Conservation (phyloP, 2,113 vertebrate species). For the Esox niger region DNA sequence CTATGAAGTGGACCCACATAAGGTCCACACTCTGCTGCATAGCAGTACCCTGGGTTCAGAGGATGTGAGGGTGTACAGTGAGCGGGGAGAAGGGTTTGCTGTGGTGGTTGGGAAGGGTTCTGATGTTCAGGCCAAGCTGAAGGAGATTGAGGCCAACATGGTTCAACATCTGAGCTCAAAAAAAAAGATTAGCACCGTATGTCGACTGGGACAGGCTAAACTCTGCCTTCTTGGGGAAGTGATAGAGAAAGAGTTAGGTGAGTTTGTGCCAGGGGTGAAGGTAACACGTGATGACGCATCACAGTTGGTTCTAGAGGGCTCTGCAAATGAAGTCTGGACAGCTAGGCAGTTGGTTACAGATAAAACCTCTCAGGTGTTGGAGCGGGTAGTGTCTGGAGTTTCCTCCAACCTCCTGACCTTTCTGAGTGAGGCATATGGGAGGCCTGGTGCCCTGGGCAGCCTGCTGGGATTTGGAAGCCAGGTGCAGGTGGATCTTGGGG, state of each 20-base stretch:
- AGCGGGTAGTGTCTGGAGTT: conserved; percentile 29
- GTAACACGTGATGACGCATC: conserved; percentile 25
- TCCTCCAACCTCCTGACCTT: conserved; percentile 43
- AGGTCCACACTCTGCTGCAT: not conserved
- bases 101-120: conserved; percentile 1
- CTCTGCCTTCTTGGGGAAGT: conserved; percentile 48
- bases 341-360: conserved; percentile 32
- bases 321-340: conserved; percentile 32
- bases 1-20: conserved; percentile 12
- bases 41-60: not conserved
- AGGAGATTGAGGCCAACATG: not conserved
- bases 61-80: conserved; percentile 5
- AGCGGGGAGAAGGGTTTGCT: conserved; percentile 11
- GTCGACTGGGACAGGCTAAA: conserved; percentile 42
- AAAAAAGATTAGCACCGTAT: conserved; percentile 3
- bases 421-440: conserved; percentile 35
- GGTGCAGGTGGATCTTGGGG: conserved; percentile 43
- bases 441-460: not conserved
- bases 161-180: no score
- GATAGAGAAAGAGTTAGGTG: conserved; percentile 27
- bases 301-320: conserved; percentile 42
- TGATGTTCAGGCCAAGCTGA: conserved; percentile 3
- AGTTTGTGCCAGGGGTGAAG: conserved; percentile 28
- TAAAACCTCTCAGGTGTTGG: conserved; percentile 14
- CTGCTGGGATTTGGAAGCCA: conserved; percentile 31